These are phyloP conservation scores for Aphidius ervi DNA, from an alignment of 1,140 invertebrate species.

Conservation along the genomic window DNA sequence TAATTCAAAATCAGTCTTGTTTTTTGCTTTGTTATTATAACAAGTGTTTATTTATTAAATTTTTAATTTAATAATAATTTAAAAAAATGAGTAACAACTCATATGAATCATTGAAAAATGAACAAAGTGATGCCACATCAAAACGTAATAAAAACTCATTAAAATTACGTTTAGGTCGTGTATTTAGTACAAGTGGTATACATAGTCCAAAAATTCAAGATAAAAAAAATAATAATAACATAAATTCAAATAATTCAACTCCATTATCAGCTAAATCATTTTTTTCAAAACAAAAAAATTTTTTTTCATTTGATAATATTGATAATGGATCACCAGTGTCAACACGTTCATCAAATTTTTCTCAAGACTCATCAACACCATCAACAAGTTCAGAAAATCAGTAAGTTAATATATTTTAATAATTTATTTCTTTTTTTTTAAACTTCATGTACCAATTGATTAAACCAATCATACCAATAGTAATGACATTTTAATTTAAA, in stretches of 20 bases:
- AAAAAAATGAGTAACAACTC: constrained; percentile 21
- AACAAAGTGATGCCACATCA: constrained; percentile 2
- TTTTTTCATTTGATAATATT: background rate
- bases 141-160: constrained; percentile 23
- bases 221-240: too few species aligned
- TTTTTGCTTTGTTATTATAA: background rate
- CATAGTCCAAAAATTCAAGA: constrained; percentile 26
- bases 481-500: too few species aligned
- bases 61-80: background rate
- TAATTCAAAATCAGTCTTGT: background rate
- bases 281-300: too few species aligned
- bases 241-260: too few species aligned
- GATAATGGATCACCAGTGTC: constrained; percentile 12
- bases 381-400: background rate
- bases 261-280: too few species aligned
- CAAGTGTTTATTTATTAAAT: background rate
- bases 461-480: too few species aligned
- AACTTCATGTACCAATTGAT: too few species aligned
- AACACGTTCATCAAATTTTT: constrained; percentile 8
- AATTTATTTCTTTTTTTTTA: too few species aligned
- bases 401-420: background rate
- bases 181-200: constrained; percentile 23
- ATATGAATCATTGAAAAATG: constrained; percentile 19
- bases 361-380: constrained; percentile 6
- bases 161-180: constrained; percentile 28